phyloP scores from a whole-genome alignment of 2,113 vertebrate genomes.

The Brachypteracias leptosomus region DNA sequence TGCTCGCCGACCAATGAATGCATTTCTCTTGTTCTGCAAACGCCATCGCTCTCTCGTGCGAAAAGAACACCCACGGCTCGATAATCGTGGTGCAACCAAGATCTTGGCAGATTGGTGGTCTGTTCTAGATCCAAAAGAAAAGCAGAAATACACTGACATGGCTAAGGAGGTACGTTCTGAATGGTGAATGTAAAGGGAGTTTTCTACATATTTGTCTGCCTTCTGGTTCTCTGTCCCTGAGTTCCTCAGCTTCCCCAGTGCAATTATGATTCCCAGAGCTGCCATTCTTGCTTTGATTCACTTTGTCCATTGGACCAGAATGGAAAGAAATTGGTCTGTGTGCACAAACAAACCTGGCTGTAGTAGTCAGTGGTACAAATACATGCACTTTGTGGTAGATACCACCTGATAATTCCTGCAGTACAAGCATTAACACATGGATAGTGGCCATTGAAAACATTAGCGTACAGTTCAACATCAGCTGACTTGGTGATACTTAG shows the following conservation, averaged over 20 bases:
- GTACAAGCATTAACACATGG: not conserved
- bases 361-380: not conserved
- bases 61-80: conserved; percentile 94
- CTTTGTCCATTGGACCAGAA: not conserved
- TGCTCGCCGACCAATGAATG: conserved; percentile 97
- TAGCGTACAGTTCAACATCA: not conserved
- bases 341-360: not conserved
- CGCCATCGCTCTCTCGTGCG: conserved; percentile 95
- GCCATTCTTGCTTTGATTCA: not conserved
- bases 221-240: not conserved
- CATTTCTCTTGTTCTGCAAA: conserved; percentile 98
- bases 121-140: conserved; percentile 94
- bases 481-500: not conserved
- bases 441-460: not conserved
- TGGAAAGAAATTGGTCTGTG: not conserved
- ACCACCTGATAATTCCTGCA: not conserved
- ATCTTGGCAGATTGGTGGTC: conserved; percentile 99
- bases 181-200: not conserved
- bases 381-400: not conserved
- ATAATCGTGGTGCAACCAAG: conserved; percentile 98
- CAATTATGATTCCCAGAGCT: not conserved
- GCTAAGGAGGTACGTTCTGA: conserved; percentile 91
- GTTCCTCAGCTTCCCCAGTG: not conserved
- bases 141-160: conserved; percentile 99
- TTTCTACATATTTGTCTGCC: not conserved